phyloP scores from a whole-genome alignment of 2,888 invertebrate species.

The Trichogramma evanescens region DNA sequence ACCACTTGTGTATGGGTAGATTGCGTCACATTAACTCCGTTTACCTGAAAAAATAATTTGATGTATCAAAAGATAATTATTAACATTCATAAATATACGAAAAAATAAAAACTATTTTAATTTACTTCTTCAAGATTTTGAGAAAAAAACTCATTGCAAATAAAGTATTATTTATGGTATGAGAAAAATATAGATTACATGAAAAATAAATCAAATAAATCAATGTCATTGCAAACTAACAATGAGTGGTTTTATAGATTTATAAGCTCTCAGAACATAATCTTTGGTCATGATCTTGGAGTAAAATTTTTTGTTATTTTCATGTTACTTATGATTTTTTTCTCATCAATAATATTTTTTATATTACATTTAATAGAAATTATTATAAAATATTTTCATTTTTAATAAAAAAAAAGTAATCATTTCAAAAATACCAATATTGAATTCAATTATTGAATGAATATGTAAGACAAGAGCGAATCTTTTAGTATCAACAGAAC shows the following conservation, averaged over 20 bases:
- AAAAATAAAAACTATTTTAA: background rate
- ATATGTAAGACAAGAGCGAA: too few relatives aligned
- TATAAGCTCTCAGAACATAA: background rate
- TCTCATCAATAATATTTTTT: background rate
- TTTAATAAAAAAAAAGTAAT: slow-evolving; percentile 3
- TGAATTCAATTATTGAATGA: too few relatives aligned
- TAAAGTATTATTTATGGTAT: background rate
- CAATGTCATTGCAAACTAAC: background rate
- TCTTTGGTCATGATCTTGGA: background rate
- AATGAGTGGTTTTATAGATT: background rate
- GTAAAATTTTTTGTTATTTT: background rate
- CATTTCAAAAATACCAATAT: background rate
- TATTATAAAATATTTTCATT: slow-evolving; percentile 5
- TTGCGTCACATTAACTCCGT: slow-evolving; percentile 83
- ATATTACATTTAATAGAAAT: background rate
- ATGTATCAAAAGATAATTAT: background rate
- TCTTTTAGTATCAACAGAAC: too few relatives aligned
- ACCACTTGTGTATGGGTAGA: slow-evolving; percentile 94
- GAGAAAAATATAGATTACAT: background rate
- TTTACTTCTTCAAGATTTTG: background rate
- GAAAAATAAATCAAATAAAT: background rate
- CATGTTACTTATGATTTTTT: background rate
- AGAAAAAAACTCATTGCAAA: background rate
- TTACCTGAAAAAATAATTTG: slow-evolving; percentile 58
- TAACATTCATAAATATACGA: background rate